Conservation (phyloP, 2,797 vertebrate species). For the Thaleichthys pacificus region DNA sequence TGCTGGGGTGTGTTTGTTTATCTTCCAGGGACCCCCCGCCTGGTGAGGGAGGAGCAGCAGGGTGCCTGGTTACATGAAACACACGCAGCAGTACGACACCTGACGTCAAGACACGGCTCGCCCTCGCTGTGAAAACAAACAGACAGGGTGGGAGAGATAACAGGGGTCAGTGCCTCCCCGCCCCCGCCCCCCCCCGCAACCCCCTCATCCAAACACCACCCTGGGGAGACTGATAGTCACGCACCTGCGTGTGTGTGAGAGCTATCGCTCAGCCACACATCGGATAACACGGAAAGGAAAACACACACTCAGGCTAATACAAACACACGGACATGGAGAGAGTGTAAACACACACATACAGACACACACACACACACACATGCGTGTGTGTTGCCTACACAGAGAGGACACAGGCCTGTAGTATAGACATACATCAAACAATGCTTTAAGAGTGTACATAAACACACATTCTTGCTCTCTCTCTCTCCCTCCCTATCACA, state of each 20-base stretch:
- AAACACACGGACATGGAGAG: neutral
- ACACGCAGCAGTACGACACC: slow-evolving; percentile 41
- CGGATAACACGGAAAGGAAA: slow-evolving; percentile 50
- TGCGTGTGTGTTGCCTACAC: neutral
- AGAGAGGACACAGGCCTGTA: neutral
- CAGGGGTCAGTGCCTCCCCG: slow-evolving; percentile 43
- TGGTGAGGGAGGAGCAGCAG: slow-evolving; percentile 5
- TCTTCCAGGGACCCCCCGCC: slow-evolving; percentile 41
- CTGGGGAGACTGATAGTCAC: slow-evolving; percentile 56
- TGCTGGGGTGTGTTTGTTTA: slow-evolving; percentile 47
- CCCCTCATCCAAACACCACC: slow-evolving; percentile 45
- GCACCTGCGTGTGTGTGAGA: slow-evolving; percentile 53
- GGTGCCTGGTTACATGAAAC: slow-evolving; percentile 40
- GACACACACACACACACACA: neutral
- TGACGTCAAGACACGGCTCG: slow-evolving; percentile 55
- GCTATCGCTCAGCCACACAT: slow-evolving; percentile 46
- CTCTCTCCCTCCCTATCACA: neutral
- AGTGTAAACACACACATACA: slow-evolving; percentile 1
- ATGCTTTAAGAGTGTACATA: neutral
- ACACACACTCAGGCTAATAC: slow-evolving; percentile 17
- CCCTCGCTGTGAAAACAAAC: slow-evolving; percentile 68
- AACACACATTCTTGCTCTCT: slow-evolving; percentile 27
- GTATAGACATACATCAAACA: neutral
- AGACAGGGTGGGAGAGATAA: slow-evolving; percentile 60
- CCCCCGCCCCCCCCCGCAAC: slow-evolving; percentile 4